Evolutionary conservation across 2,113 vertebrate species (phyloP), one percentile per base, ranked within the genome.

Genomic region (Bathybates hornii): DNA sequence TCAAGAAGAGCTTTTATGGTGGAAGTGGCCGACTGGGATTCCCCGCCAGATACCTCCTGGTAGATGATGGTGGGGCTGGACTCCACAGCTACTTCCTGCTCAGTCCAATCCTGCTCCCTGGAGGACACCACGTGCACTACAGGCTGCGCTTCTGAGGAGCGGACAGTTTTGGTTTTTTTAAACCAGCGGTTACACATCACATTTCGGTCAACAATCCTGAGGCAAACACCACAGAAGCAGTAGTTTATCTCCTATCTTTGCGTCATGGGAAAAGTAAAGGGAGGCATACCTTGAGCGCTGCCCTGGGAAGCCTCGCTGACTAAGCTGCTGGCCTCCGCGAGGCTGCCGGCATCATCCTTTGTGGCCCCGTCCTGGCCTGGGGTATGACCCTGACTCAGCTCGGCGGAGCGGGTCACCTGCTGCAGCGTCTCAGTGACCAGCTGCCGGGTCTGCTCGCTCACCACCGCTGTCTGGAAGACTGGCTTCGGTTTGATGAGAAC

Each of bases 401-500:
- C 98, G 4, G 96, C 87, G 2, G 97, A 95, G 6, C 98, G 97
- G 6, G 97, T 97, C 3, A 97, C 99, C 94, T 99, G 98, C 89
- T 99, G 99, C 82, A 99, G 96, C 0, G 99, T 98, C 96, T 99
- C 99, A 1, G 97, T 99, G 61, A 99, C 99, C 93, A 99, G 94
- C 93, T 99, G 98, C 66, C 98, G 95, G 12, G 98, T 97, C 91
- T 99, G 98, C 59, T 99, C 98, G 12, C 98, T 99, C 96, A 99
- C 97, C 92, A 99, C 96, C 0, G 98, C 97, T 1, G 98, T 96
- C 96, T 99, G 98, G 95, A 99, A 99, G 83, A 99, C 97, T 4
- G 99, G 99, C 95, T 99, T 99, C 1, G 99, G 99, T 91, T 99
- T 99, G 95, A 99, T 99, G 73, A 99, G 97, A 85, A 99, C 99